These are phyloP conservation scores for Manduca sexta DNA, from an alignment of 1,140 invertebrate species.

Conservation along the genomic window DNA sequence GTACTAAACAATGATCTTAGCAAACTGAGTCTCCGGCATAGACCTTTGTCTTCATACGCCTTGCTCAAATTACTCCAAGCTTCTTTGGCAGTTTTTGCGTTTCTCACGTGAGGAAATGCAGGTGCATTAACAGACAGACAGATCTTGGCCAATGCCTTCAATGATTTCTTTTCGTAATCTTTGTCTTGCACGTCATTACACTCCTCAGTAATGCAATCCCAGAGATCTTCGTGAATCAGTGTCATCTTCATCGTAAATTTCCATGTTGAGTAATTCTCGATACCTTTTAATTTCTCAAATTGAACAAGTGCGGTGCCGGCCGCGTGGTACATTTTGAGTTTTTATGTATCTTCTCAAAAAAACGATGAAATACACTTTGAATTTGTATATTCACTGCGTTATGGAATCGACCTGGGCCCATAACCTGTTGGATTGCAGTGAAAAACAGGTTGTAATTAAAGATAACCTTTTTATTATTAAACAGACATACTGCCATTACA, in stretches of 20 bases:
- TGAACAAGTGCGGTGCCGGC: too few species aligned
- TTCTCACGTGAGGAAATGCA: slow-evolving; percentile 9
- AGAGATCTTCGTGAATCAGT: slow-evolving; percentile 10
- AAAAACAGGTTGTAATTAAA: too few species aligned
- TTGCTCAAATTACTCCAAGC: slow-evolving; percentile 13
- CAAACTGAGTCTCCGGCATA: slow-evolving; percentile 12
- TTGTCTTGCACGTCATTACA: neutral
- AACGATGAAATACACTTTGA: too few species aligned
- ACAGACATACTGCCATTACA: too few species aligned
- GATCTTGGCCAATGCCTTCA: too few species aligned
- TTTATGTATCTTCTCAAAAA: too few species aligned
- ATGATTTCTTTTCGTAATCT: slow-evolving; percentile 3
- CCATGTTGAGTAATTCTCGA: slow-evolving; percentile 7
- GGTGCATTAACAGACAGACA: neutral
- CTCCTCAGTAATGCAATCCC: slow-evolving; percentile 4
- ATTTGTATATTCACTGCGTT: too few species aligned
- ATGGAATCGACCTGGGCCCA: too few species aligned
- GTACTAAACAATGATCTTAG: slow-evolving; percentile 5
- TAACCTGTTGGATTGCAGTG: too few species aligned
- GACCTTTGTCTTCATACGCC: slow-evolving; percentile 19
- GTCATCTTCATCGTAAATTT: slow-evolving; percentile 13
- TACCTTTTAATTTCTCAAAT: slow-evolving; percentile 11
- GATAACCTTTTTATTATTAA: too few species aligned
- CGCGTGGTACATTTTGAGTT: too few species aligned
- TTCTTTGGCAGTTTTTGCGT: slow-evolving; percentile 11